Percentiles rank a stretch among this genome's conserved stretches.
Evolutionary conservation across 2,113 vertebrate species (phyloP).

Genomic region (Erpornis zantholeuca): DNA sequence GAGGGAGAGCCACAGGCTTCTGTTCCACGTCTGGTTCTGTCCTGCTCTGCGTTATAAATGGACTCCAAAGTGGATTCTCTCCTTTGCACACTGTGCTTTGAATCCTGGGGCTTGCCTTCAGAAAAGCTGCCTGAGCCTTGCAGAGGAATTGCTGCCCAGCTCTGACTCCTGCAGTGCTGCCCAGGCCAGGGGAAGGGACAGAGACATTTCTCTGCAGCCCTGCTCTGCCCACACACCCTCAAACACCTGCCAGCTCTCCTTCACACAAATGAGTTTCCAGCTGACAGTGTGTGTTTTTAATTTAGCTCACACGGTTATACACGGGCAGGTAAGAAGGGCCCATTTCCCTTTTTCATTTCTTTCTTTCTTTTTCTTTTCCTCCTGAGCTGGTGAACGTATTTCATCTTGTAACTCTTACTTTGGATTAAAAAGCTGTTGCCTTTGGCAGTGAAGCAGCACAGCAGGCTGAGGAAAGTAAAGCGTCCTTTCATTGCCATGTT

Average conservation of each 20-base stretch:
- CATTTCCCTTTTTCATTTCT: constrained; percentile 28
- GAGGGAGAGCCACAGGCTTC: background rate
- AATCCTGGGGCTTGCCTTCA: background rate
- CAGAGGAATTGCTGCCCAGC: background rate
- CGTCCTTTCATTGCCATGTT: constrained; percentile 50
- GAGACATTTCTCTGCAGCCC: background rate
- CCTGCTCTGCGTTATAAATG: background rate
- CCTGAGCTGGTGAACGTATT: constrained; percentile 15
- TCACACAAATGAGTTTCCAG: constrained; percentile 16
- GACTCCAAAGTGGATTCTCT: background rate
- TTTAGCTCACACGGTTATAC: constrained; percentile 46
- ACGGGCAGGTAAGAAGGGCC: constrained; percentile 30
- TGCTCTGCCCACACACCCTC: background rate
- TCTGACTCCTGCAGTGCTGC: background rate
- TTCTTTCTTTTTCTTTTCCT: background rate
- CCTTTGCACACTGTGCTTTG: background rate
- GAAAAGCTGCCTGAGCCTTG: background rate
- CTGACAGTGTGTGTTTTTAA: constrained; percentile 47
- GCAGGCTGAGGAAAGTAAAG: constrained; percentile 49
- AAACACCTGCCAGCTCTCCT: background rate
- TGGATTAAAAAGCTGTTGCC: constrained; percentile 64
- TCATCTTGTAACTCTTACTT: constrained; percentile 51
- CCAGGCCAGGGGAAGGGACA: background rate
- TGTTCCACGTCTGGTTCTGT: background rate
- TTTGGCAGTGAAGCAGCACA: constrained; percentile 56